Base-by-base conservation (phyloP, 2,113 vertebrate genomes). In the Actenoides hombroni region DNA sequence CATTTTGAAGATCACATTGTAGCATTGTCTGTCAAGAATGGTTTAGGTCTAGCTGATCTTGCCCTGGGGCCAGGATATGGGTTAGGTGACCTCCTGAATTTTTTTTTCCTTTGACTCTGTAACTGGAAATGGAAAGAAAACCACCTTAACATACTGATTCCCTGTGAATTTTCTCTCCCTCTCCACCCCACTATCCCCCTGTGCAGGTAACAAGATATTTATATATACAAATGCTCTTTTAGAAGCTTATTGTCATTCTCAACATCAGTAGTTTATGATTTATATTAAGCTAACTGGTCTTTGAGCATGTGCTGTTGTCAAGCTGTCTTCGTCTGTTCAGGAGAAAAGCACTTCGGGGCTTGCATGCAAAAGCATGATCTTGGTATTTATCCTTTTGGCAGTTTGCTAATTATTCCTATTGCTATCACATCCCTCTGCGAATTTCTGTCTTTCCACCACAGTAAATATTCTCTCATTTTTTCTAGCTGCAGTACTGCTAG, bases 331-430 rank as follows among this genome's bases (percentile, higher is more conserved):
- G 0, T 78, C 95, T 89, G 86, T 86, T 89, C 16, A 1, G 76
- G 39, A 90, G 86, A 85, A 82, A 44, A 93, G 77, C 69, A 26
- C 96, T 77, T 31, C 1, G 0, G 94, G 95, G 88, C 90, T 96
- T 83, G 94, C 92, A 84, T 18, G 12, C 83, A 64, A 7, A 76
- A 79, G 86, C 95, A 82, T 87, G 88, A 84, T 89, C 96, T 91
- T 5, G n/a, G 77, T 96, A 96, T 97, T 97, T 96, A 94, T 96
- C 86, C 95, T 95, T 95, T 92, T 86, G 95, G 96, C 88, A 4
- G 57, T 96, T 94, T 91, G 90, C 88, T 97, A 96, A 96, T 96
- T 97, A 95, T 95, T 96, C 92, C 96, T 96, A 49, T 92, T 96
- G 86, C 90, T 92, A 57, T 92, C 67, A 31, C 88, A 91, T 86